Percentiles rank a stretch among this genome's conserved stretches.
These are phyloP conservation scores for Carapus acus DNA, from an alignment of 2,797 vertebrate species.

Conservation along the genomic window DNA sequence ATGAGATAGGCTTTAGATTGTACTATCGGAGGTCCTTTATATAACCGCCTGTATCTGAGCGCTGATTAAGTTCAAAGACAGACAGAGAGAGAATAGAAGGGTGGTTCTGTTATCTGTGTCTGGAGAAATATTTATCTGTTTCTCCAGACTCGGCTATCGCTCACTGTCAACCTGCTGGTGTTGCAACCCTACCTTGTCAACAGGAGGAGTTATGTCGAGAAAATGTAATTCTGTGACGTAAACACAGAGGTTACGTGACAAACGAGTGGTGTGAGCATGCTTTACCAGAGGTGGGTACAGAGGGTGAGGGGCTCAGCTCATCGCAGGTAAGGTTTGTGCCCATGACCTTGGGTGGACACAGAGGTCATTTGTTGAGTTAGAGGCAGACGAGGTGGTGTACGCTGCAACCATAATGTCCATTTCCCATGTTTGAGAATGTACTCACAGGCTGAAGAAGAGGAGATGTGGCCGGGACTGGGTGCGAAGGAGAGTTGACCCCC, in stretches of 20 bases:
- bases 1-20: no score
- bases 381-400: slow-evolving; percentile 9
- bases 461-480: slow-evolving; percentile 21
- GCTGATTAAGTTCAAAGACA: background rate
- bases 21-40: no score
- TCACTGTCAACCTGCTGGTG: background rate
- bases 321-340: slow-evolving; percentile 62
- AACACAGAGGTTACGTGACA: no score
- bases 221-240: no score
- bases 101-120: no score
- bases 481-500: slow-evolving; percentile 55
- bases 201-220: no score
- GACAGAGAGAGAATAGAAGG: background rate
- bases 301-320: slow-evolving; percentile 53
- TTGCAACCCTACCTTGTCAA: background rate
- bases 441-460: slow-evolving; percentile 52
- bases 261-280: no score
- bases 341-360: slow-evolving; percentile 48
- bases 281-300: slow-evolving; percentile 61
- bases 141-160: no score
- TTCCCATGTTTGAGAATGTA: slow-evolving; percentile 2
- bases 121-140: no score
- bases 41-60: background rate
- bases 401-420: slow-evolving; percentile 1
- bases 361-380: slow-evolving; percentile 34